Percentiles rank a stretch among this genome's conserved stretches.
These are phyloP conservation scores for Helicorthomorpha holstii DNA, from an alignment of 1,140 invertebrate species.

Conservation along the genomic window DNA sequence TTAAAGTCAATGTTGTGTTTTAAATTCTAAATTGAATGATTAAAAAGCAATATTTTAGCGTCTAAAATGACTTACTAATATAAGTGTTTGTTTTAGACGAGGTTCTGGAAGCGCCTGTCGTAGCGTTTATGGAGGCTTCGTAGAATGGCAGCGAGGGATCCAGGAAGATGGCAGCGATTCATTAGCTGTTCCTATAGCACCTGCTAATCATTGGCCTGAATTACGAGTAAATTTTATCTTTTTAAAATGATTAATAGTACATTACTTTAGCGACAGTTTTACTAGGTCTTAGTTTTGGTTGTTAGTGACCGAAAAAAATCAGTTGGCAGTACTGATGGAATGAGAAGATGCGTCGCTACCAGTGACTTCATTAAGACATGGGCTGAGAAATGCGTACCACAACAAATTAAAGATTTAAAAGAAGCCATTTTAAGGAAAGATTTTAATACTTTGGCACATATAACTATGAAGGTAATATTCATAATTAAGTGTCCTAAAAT, in stretches of 20 bases:
- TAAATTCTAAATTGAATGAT: no score
- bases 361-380: conserved; percentile 66
- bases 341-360: conserved; percentile 65
- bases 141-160: conserved; percentile 65
- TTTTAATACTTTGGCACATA: conserved; percentile 72
- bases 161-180: conserved; percentile 59
- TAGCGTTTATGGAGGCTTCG: conserved; percentile 86
- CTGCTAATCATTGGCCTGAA: conserved; percentile 70
- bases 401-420: conserved; percentile 46
- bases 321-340: conserved; percentile 74
- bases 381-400: conserved; percentile 48
- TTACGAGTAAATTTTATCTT: conserved; percentile 80
- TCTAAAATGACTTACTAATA: no score
- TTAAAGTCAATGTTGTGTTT: no score
- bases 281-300: conserved; percentile 21
- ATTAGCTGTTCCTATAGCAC: conserved; percentile 46
- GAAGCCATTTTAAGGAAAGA: conserved; percentile 59
- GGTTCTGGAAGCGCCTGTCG: conserved; percentile 95
- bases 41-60: no score
- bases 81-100: no score
- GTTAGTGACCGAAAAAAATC: conserved; percentile 72
- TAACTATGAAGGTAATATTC: conserved; percentile 61
- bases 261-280: background rate
- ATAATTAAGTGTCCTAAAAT: background rate
- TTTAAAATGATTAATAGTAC: conserved; percentile 28